phyloP scores from a whole-genome alignment of 2,888 invertebrate species.

The Neoscelio sp. region DNA sequence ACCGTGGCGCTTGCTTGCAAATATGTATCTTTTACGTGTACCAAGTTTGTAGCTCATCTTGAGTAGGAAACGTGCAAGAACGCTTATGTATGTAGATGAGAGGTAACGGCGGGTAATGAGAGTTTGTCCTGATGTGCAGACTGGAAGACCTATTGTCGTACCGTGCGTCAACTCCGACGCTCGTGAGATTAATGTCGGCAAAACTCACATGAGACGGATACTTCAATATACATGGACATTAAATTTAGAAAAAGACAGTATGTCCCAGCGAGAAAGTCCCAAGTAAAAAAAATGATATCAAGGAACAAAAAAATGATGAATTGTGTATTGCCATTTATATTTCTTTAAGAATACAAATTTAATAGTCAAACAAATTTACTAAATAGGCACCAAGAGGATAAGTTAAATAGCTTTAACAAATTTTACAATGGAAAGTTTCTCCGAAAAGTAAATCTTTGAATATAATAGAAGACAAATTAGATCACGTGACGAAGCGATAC shows the following conservation, averaged over 20 bases:
- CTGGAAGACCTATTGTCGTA: constrained; percentile 62
- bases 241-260: constrained; percentile 44
- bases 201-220: constrained; percentile 56
- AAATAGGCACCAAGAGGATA: no score
- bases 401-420: no score
- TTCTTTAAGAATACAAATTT: no score
- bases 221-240: constrained; percentile 45
- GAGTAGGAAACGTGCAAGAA: constrained; percentile 29
- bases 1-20: constrained; percentile 34
- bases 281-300: no score
- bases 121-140: constrained; percentile 63
- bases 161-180: constrained; percentile 58
- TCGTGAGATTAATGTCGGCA: constrained; percentile 64
- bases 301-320: constrained; percentile 40
- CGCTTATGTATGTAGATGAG: constrained; percentile 57
- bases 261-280: constrained; percentile 43
- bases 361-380: no score
- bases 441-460: constrained; percentile 1
- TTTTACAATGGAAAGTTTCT: background rate
- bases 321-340: no score
- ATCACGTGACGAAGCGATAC: constrained; percentile 28
- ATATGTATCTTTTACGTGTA: constrained; percentile 44
- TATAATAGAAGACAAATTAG: constrained; percentile 13
- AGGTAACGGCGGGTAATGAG: constrained; percentile 66
- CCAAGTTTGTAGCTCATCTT: constrained; percentile 48